A percentile compares a stretch with the other conserved stretches of the same genome.
phyloP scores from a whole-genome alignment of 2,113 vertebrate genomes.

The Panthera tigris region DNA sequence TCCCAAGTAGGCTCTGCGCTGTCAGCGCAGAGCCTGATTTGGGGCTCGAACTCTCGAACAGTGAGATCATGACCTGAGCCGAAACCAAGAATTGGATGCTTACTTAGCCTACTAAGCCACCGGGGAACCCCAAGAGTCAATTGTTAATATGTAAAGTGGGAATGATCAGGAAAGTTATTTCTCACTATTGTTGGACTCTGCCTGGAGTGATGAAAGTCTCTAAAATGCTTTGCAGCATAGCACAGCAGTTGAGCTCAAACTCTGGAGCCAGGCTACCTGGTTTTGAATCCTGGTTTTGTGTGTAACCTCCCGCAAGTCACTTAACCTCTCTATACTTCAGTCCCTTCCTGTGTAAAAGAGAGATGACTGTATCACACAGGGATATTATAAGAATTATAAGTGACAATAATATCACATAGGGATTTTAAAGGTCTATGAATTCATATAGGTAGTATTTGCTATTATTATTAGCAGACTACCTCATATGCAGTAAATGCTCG shows the following conservation, averaged over 20 bases:
- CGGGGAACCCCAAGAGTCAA: too few species aligned
- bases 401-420: neutral
- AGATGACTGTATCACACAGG: neutral
- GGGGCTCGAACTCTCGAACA: too few species aligned
- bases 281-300: neutral
- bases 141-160: neutral
- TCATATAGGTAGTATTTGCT: neutral
- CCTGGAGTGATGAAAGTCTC: neutral
- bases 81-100: too few species aligned
- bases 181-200: neutral
- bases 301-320: neutral
- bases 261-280: neutral
- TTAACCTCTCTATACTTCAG: neutral
- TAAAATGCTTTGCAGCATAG: rapidly evolving
- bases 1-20: too few species aligned
- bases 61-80: too few species aligned
- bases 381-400: neutral
- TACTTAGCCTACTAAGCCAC: too few species aligned
- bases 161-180: neutral
- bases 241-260: neutral
- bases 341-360: neutral
- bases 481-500: neutral
- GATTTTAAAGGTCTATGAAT: neutral
- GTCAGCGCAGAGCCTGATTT: too few species aligned
- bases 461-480: neutral